Base-by-base conservation (phyloP, 1,140 invertebrate genomes). In the Cydia splendana region DNA sequence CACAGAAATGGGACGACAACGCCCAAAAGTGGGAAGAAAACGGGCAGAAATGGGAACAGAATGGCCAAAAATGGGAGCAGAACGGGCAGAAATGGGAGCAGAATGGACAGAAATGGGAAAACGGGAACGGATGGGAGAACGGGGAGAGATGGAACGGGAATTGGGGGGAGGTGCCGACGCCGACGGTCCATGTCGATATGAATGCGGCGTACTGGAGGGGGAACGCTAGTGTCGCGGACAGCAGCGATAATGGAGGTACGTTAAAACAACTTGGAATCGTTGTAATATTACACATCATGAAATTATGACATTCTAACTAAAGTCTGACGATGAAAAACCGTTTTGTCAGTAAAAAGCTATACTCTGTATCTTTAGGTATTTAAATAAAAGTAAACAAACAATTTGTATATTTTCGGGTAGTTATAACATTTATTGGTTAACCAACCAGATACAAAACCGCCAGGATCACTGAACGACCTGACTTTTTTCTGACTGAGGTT, bases 141-240 rank as follows among this genome's bases (percentile, higher is more conserved):
- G 83, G 80, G 79, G 89, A 79, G 83, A 90, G 88, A 79, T 82
- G 89, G 83, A 85, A 91, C 85, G 87, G 87, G 9, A 88, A 89
- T 45, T 90, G 91, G 91, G 88, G 87, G 10, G 90, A 85, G 51
- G 86, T 89, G 0, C 87, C 89, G 2, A 92, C 91, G 0, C 91
- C 90, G 0, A 92, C 90, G 0, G 90, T 92, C 2, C 87, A 89
- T 45, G 91, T 93, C 5, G 91, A 91, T 74, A 87, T 89, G 86
- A 89, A 89, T 48, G 89, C 89, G 0, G 87, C 91, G 0, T 94
- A 94, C 38, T 95, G 94, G 93, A 90, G 92, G 62, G 94, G 94
- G 0, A 90, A 93, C 81, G 88, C 93, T 79, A 93, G 94, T 87
- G 86, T 96, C 85, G 95, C 95, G 87, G 90, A 95, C 90, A 85